phyloP scores from a whole-genome alignment of 2,113 vertebrate genomes.

The Plectropomus leopardus region DNA sequence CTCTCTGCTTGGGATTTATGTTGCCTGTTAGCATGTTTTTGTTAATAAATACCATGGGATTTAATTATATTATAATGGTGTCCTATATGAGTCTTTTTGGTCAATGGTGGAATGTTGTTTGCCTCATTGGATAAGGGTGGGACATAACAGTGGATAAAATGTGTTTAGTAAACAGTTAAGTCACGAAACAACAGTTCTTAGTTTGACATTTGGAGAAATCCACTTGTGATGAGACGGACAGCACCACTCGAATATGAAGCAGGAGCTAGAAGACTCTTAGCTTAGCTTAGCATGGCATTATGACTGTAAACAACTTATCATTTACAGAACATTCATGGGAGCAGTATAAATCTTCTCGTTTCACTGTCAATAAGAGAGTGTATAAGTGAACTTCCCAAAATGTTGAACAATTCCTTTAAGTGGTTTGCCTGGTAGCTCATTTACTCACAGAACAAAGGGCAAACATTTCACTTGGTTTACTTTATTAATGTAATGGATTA shows the following conservation, averaged over 20 bases:
- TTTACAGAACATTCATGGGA: not conserved
- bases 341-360: not conserved
- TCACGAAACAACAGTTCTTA: not conserved
- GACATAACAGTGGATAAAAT: no score
- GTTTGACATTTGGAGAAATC: not conserved
- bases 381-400: not conserved
- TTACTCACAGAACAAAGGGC: not conserved
- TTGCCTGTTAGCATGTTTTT: no score
- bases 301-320: not conserved
- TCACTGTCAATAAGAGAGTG: not conserved
- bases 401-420: not conserved
- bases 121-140: no score
- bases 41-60: no score
- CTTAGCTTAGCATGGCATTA: not conserved
- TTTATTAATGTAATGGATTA: no score
- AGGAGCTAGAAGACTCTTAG: not conserved
- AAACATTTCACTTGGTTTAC: not conserved
- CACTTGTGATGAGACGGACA: not conserved
- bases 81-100: no score
- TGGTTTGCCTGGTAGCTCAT: not conserved
- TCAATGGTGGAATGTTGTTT: no score
- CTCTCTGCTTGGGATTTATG: no score
- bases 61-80: no score
- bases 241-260: not conserved
- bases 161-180: not conserved